Evolutionary conservation across 2,113 vertebrate species (phyloP).

Genomic region (Aspidoscelis tigris): DNA sequence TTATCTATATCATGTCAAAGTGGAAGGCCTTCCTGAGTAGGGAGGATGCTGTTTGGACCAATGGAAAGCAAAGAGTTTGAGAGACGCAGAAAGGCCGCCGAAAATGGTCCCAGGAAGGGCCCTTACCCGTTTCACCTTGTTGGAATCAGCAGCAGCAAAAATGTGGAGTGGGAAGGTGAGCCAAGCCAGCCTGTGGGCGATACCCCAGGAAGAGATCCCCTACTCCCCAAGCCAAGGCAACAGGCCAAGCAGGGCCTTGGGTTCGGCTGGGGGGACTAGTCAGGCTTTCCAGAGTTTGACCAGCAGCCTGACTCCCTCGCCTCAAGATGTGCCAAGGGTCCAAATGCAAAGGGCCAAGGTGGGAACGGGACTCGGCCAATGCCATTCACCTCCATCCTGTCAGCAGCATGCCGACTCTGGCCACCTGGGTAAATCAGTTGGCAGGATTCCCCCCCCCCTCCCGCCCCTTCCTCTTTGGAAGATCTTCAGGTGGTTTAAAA

Average conservation of each 20-base stretch:
- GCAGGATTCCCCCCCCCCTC: too few relatives aligned
- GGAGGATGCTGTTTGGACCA: slow-evolving; percentile 23
- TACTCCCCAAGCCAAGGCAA: not conserved
- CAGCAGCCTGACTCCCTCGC: not conserved
- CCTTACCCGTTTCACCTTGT: slow-evolving; percentile 74
- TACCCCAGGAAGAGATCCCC: not conserved
- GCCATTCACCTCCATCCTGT: too few relatives aligned
- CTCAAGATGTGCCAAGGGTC: not conserved
- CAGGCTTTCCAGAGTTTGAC: not conserved
- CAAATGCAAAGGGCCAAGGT: not conserved
- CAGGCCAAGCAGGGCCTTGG: too few relatives aligned
- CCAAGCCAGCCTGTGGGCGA: not conserved
- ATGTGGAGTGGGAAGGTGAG: slow-evolving; percentile 22
- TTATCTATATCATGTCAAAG: slow-evolving; percentile 43
- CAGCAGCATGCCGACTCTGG: too few relatives aligned
- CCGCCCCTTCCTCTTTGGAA: not conserved
- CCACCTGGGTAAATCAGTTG: not conserved
- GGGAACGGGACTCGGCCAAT: rapidly evolving
- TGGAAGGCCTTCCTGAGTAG: slow-evolving; percentile 71
- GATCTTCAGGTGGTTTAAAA: not conserved
- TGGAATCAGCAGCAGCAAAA: slow-evolving; percentile 44
- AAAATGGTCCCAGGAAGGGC: slow-evolving; percentile 63
- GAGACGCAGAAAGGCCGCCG: slow-evolving; percentile 35
- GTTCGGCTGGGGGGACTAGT: not conserved
- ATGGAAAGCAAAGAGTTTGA: slow-evolving; percentile 43